These are phyloP conservation scores for Actenoides lindsayi DNA, from an alignment of 2,113 vertebrate species.

Conservation along the genomic window DNA sequence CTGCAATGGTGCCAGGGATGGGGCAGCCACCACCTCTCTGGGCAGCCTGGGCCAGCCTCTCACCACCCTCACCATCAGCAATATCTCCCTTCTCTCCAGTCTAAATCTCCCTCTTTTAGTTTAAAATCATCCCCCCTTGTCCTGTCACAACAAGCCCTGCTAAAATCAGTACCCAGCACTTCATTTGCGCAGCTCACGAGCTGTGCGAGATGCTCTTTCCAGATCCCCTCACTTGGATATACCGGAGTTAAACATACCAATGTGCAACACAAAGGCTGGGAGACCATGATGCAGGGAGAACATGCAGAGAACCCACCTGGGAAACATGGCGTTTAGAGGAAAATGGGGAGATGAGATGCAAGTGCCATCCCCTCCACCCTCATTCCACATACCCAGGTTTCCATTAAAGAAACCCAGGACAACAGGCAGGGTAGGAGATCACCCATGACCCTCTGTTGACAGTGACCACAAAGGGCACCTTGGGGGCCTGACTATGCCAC, in stretches of 20 bases:
- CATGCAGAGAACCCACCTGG: rapidly evolving
- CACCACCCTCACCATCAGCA: neutral
- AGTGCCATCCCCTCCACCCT: neutral
- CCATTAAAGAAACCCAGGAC: neutral
- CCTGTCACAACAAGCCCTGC: neutral
- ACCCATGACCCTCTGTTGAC: neutral
- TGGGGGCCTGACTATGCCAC: rapidly evolving
- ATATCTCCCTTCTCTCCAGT: too few relatives aligned
- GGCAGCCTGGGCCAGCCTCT: neutral
- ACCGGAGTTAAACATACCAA: neutral
- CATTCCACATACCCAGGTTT: neutral
- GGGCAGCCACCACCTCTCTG: neutral
- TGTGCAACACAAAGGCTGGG: rapidly evolving
- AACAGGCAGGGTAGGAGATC: neutral
- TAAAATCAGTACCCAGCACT: neutral
- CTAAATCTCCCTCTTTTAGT: neutral
- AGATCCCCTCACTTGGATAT: neutral
- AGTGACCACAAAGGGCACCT: neutral
- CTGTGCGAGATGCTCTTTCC: neutral
- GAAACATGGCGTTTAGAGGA: neutral
- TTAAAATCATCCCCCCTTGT: neutral
- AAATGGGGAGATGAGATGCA: neutral
- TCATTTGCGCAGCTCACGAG: neutral
- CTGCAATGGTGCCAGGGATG: neutral
- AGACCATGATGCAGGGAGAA: rapidly evolving